Evolutionary conservation across 1,140 invertebrate genomes (phyloP).

Genomic region (Heliothis subflexa): DNA sequence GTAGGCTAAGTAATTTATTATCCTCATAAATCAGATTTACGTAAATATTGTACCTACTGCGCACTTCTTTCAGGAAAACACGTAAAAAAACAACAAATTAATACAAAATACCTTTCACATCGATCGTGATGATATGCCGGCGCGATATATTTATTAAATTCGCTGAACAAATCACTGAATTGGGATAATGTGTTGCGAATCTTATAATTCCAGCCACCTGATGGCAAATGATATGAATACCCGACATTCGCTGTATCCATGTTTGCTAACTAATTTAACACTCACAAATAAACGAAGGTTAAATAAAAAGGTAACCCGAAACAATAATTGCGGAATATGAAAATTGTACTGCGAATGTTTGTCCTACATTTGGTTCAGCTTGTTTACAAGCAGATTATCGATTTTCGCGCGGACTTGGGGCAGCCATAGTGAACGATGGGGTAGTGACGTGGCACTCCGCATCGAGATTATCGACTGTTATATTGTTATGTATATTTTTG

Average conservation of each 20-base stretch:
- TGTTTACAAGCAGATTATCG: conserved; percentile 85
- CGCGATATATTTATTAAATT: conserved; percentile 98
- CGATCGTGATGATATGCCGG: conserved; percentile 98
- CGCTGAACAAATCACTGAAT: conserved; percentile 97
- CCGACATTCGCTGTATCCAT: conserved; percentile 90
- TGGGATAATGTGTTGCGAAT: conserved; percentile 93
- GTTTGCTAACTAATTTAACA: conserved; percentile 54
- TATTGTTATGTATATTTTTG: conserved; percentile 1
- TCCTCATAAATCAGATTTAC: no score
- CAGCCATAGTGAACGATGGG: conserved; percentile 54
- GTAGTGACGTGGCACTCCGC: conserved; percentile 22
- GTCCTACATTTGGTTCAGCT: conserved; percentile 65
- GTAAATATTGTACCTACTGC: conserved; percentile 37
- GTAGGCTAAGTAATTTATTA: no score
- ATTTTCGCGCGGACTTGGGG: conserved; percentile 69
- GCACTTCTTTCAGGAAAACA: background rate
- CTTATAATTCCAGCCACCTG: conserved; percentile 91
- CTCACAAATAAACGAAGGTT: conserved; percentile 55
- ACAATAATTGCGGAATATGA: conserved; percentile 60
- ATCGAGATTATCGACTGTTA: background rate
- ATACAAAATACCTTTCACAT: conserved; percentile 92
- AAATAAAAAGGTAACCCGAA: conserved; percentile 67
- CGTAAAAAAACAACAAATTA: background rate
- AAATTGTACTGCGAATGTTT: conserved; percentile 64
- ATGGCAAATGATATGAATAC: conserved; percentile 94